Percentiles rank a stretch among this genome's conserved stretches.
Conservation (phyloP, 1,140 invertebrate genomes). For the Ips nitidus region DNA sequence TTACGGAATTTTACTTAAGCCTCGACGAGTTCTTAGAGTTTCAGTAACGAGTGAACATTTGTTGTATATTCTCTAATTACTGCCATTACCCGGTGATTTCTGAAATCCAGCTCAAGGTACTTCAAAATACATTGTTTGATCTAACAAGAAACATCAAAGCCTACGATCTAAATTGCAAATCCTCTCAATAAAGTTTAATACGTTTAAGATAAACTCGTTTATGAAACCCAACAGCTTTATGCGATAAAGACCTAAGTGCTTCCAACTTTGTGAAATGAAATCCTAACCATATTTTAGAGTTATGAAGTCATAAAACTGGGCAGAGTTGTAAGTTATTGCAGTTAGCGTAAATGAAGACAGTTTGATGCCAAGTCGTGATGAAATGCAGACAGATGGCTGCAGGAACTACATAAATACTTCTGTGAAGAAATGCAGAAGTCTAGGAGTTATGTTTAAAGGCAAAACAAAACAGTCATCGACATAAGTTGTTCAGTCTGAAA, state of each 20-base stretch:
- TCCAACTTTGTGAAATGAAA: constrained; percentile 24
- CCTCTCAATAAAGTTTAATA: constrained; percentile 21
- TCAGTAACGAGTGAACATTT: neutral
- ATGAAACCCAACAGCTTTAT: constrained; percentile 18
- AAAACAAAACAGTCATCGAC: neutral
- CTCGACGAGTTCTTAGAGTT: neutral
- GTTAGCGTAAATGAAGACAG: constrained; percentile 18
- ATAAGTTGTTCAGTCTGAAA: no score
- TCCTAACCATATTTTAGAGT: constrained; percentile 20
- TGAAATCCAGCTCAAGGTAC: no score
- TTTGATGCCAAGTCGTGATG: neutral
- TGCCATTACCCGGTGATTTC: no score
- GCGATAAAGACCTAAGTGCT: constrained; percentile 26
- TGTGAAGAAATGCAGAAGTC: neutral
- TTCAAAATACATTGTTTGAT: no score
- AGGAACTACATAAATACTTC: neutral
- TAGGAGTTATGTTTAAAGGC: no score
- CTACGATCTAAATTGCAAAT: neutral
- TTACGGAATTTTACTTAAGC: constrained; percentile 15
- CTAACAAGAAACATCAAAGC: no score
- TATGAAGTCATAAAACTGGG: constrained; percentile 20
- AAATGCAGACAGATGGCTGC: no score
- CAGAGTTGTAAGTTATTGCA: constrained; percentile 15
- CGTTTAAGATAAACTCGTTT: constrained; percentile 23
- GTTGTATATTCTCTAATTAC: no score